Percentiles rank a stretch among this genome's conserved stretches.
phyloP scores from a whole-genome alignment of 2,113 vertebrate species.

The Myotis lucifugus region DNA sequence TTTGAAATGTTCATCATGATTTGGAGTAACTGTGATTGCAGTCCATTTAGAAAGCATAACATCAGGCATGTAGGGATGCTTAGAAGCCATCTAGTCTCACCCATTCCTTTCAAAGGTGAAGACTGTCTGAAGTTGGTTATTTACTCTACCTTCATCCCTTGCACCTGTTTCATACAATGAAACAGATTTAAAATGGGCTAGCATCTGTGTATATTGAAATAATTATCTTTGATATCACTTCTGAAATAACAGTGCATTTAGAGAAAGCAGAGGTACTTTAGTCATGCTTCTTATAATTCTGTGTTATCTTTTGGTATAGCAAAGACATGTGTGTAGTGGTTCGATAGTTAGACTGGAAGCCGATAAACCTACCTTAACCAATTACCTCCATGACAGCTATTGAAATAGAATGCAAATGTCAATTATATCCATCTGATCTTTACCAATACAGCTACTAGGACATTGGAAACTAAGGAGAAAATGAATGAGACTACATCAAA shows the following conservation, averaged over 20 bases:
- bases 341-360: slow-evolving; percentile 6
- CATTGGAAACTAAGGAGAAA: no score
- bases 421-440: no score
- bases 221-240: slow-evolving; percentile 25
- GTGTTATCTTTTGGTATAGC: neutral
- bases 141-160: neutral
- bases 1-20: slow-evolving; percentile 48
- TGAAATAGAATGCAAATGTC: slow-evolving; percentile 59
- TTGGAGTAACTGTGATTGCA: slow-evolving; percentile 17
- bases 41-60: slow-evolving; percentile 44
- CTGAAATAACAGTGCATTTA: slow-evolving; percentile 43
- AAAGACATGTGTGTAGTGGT: slow-evolving; percentile 28
- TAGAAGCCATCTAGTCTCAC: slow-evolving; percentile 4
- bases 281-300: slow-evolving; percentile 4
- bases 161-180: neutral
- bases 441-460: no score
- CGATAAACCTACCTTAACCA: slow-evolving; percentile 27
- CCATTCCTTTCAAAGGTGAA: slow-evolving; percentile 48
- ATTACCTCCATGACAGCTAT: slow-evolving; percentile 30
- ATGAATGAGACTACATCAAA: no score
- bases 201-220: slow-evolving; percentile 30
- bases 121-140: neutral
- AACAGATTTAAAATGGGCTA: slow-evolving; percentile 16
- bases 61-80: neutral
- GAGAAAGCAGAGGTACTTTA: slow-evolving; percentile 52